phyloP scores from a whole-genome alignment of 2,113 vertebrate genomes.

The Notechis scutatus region DNA sequence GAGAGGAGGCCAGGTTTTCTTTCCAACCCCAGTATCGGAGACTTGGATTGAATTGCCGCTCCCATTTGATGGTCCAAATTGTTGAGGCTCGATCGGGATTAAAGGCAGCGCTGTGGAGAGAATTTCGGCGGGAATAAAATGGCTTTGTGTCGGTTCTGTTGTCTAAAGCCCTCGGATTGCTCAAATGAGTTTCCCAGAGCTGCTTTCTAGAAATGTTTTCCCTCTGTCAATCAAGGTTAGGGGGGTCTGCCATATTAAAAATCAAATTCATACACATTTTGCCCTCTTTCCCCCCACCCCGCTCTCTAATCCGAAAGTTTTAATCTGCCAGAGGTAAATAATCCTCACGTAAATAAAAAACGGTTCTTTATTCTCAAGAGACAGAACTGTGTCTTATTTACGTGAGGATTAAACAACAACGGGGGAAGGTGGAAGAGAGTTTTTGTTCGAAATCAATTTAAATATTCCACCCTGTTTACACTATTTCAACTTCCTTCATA shows the following conservation, averaged over 20 bases:
- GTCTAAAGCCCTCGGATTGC: not conserved
- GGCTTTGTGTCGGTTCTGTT: not conserved
- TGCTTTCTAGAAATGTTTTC: not conserved
- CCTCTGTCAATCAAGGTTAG: not conserved
- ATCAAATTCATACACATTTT: not conserved
- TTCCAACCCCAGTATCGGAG: not conserved
- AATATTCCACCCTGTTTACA: constrained; percentile 9
- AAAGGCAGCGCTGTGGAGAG: not conserved
- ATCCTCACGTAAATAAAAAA: too few relatives aligned
- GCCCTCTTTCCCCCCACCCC: rapidly evolving
- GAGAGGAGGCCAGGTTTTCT: not conserved
- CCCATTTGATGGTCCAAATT: not conserved
- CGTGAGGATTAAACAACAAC: not conserved
- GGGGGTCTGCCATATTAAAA: not conserved
- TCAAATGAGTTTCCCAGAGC: not conserved
- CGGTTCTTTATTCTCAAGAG: not conserved
- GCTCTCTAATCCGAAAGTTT: not conserved
- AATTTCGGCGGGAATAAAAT: not conserved
- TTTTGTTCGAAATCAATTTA: not conserved
- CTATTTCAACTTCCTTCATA: not conserved
- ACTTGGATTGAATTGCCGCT: not conserved
- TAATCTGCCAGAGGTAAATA: not conserved
- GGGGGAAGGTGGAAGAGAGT: not conserved
- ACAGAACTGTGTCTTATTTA: not conserved
- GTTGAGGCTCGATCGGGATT: not conserved